Evolutionary conservation across 1,140 invertebrate genomes (phyloP), one percentile per base, ranked within the genome.

Genomic region (Papilio polytes): DNA sequence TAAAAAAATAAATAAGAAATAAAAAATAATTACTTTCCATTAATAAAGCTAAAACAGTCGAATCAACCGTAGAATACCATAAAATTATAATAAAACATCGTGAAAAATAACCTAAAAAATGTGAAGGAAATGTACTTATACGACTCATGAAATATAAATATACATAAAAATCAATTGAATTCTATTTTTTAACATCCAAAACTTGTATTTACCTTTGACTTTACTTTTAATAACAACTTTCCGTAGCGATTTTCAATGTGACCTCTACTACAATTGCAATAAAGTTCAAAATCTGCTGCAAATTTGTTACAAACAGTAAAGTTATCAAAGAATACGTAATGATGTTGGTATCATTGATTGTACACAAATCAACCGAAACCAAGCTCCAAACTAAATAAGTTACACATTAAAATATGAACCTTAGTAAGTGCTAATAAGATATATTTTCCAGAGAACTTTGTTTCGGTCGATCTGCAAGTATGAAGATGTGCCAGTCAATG

Each of bases 401-500:
- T 41, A 41, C 36, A 41, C 36, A 48, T 48, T 44, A 6, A 41
- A 76, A 51, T 31, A 22, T 53, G 3, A 76, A 76, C 46, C 26
- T 74, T 82, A 80, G n/a, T 51, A 22, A 80, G 48, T 74, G 3
- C 31, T 41, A 15, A 53, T 74, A 74, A 74, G 20, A 10, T 53
- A 66, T 74, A 78, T 51, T 76, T 76, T 76, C 20, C 13, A 70
- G 3, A 36, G 12, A 70, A 31, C 26, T 13, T 70, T 31, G 26
- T 70, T 31, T 31, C 63, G 26, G 13, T 70, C 59, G 26, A 36
- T 31, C 63, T 70, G 63, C 63, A 70, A 22, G 59, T 26, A 70
- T 36, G 13, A 66, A 44, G 59, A 12, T 22, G 36, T 26, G 56
- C 15, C 77, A 84, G 85, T 81, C 85, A 85, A 78, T 78, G 76